phyloP scores from a whole-genome alignment of 2,888 invertebrate genomes.

The Auanema freiburgensis region DNA sequence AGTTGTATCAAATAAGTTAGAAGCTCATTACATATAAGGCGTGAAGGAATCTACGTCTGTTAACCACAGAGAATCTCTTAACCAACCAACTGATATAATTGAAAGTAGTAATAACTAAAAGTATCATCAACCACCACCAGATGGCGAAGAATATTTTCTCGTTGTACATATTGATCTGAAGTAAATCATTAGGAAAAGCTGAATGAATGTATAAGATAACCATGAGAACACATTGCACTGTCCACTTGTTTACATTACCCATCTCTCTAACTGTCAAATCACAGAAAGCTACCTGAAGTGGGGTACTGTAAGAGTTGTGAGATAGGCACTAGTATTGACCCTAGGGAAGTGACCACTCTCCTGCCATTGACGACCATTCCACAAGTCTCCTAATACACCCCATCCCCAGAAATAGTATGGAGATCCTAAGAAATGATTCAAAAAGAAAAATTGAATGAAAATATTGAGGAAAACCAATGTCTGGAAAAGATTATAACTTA shows the following conservation, averaged over 20 bases:
- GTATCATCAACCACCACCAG: constrained; percentile 61
- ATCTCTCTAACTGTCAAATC: constrained; percentile 57
- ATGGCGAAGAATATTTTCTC: constrained; percentile 64
- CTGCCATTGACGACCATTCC: constrained; percentile 56
- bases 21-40: constrained; percentile 26
- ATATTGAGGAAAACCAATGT: constrained; percentile 37
- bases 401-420: too few relatives aligned
- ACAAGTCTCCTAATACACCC: too few relatives aligned
- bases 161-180: constrained; percentile 61
- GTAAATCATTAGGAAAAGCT: background rate
- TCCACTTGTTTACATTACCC: constrained; percentile 53
- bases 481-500: constrained; percentile 6
- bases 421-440: constrained; percentile 46
- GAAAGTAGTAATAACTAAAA: constrained; percentile 44
- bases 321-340: constrained; percentile 21
- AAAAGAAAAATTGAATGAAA: constrained; percentile 38
- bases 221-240: constrained; percentile 63
- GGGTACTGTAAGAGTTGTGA: background rate
- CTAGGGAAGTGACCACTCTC: constrained; percentile 63
- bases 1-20: too few relatives aligned
- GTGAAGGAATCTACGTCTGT: constrained; percentile 28
- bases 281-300: constrained; percentile 57
- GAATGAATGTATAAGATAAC: constrained; percentile 24
- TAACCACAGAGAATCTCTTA: constrained; percentile 28
- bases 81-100: constrained; percentile 50